Conservation (phyloP, 2,888 invertebrate species). For the Patella depressa region DNA sequence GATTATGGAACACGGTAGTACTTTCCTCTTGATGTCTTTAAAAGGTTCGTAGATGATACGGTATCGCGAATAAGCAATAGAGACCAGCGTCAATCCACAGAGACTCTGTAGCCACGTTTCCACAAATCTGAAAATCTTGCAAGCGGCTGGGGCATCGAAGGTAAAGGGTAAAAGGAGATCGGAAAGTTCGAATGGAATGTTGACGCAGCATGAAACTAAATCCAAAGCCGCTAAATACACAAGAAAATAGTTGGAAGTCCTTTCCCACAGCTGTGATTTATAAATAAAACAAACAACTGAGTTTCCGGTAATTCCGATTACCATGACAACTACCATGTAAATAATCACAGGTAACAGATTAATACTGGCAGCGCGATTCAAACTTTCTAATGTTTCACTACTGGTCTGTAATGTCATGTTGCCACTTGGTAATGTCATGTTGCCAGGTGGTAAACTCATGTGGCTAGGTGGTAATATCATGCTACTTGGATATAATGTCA, state of each 20-base stretch:
- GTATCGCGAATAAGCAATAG: slow-evolving; percentile 58
- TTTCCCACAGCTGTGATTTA: slow-evolving; percentile 48
- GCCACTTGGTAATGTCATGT: no score
- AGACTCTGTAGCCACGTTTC: slow-evolving; percentile 51
- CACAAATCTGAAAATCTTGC: slow-evolving; percentile 54
- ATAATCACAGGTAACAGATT: slow-evolving; percentile 45
- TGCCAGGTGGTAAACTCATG: no score
- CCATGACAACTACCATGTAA: slow-evolving; percentile 43
- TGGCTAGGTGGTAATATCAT: no score
- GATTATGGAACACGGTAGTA: slow-evolving; percentile 44
- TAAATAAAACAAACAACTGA: slow-evolving; percentile 56
- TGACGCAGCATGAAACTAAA: slow-evolving; percentile 51
- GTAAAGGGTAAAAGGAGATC: slow-evolving; percentile 51
- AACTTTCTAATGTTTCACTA: no score
- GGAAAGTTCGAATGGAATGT: slow-evolving; percentile 51
- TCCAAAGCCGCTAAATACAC: slow-evolving; percentile 56
- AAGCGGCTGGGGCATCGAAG: slow-evolving; percentile 47
- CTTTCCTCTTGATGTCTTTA: slow-evolving; percentile 40
- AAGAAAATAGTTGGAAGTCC: slow-evolving; percentile 58
- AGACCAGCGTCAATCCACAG: slow-evolving; percentile 52
- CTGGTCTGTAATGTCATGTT: no score
- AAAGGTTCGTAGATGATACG: slow-evolving; percentile 55
- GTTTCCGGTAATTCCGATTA: slow-evolving; percentile 51
- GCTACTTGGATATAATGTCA: no score
- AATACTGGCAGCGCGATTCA: no score